Evolutionary conservation across 30 jellyfish, hydroid and myxozoan species (phyloP).

Genomic region (Hydractinia symbiolongicarpus): DNA sequence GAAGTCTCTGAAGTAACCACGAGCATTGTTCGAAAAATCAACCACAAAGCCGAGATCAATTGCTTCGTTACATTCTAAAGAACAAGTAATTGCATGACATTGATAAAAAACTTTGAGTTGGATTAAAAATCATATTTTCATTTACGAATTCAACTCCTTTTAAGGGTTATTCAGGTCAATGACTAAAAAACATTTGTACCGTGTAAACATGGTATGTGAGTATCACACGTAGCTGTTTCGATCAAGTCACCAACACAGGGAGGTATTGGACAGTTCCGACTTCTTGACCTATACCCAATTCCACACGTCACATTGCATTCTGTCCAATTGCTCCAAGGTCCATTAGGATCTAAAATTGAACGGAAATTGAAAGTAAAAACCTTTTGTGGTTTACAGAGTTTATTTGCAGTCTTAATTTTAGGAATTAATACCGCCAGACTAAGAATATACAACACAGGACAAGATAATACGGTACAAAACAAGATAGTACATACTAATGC

Average conservation of each 20-base stretch:
- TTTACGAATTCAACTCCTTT: background rate
- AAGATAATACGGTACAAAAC: background rate
- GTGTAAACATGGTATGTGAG: slow-evolving; percentile 51
- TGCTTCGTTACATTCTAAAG: slow-evolving; percentile 54
- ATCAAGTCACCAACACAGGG: slow-evolving; percentile 75
- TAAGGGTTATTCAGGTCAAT: background rate
- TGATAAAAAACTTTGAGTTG: background rate
- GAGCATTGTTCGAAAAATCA: slow-evolving; percentile 59
- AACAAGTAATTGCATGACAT: background rate
- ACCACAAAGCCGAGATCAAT: slow-evolving; percentile 77
- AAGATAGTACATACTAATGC: slow-evolving; percentile 45
- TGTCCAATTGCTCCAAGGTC: slow-evolving; percentile 75
- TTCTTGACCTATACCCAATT: slow-evolving; percentile 58
- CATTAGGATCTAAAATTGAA: slow-evolving; percentile 33
- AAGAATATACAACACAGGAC: background rate
- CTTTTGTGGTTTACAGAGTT: background rate
- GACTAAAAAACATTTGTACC: slow-evolving; percentile 8
- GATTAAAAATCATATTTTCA: background rate
- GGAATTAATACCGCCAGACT: too few species aligned
- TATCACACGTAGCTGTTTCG: slow-evolving; percentile 50
- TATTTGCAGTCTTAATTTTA: background rate
- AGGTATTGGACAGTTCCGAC: slow-evolving; percentile 44
- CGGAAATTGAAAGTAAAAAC: background rate
- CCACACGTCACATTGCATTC: slow-evolving; percentile 86
- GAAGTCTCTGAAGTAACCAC: slow-evolving; percentile 21